phyloP scores from a whole-genome alignment of 2,113 vertebrate genomes.

The Isichthys henryi region DNA sequence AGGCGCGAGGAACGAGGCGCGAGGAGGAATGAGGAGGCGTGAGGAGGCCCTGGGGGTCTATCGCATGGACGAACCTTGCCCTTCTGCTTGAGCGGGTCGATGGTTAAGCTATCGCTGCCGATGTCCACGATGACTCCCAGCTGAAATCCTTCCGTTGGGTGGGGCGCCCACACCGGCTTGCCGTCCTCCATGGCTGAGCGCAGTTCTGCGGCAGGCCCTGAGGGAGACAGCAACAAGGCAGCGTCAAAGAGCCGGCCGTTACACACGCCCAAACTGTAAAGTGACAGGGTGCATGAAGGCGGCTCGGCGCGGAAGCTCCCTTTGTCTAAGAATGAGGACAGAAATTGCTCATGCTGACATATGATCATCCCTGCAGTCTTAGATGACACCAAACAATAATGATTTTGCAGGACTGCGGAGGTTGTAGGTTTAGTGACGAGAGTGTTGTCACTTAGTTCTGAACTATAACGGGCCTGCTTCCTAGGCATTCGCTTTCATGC shows the following conservation, averaged over 20 bases:
- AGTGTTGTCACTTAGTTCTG: not conserved
- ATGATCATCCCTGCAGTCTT: not conserved
- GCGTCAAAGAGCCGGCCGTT: not conserved
- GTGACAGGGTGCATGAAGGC: not conserved
- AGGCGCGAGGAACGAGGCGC: no score
- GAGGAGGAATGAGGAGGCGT: not conserved
- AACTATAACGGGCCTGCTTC: not conserved
- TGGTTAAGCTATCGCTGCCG: slow-evolving; percentile 82
- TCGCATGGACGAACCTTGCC: slow-evolving; percentile 75
- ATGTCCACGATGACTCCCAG: slow-evolving; percentile 94
- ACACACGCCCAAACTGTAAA: not conserved
- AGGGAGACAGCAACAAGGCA: slow-evolving; percentile 11
- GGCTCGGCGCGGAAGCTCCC: not conserved
- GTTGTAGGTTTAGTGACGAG: not conserved
- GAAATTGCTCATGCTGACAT: not conserved
- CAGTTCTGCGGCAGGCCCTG: slow-evolving; percentile 34
- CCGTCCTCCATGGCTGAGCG: slow-evolving; percentile 82
- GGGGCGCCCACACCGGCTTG: slow-evolving; percentile 97
- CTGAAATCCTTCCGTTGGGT: slow-evolving; percentile 92
- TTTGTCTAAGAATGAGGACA: not conserved
- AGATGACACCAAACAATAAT: not conserved
- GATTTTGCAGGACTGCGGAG: not conserved
- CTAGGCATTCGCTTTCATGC: not conserved
- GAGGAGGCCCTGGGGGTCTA: not conserved
- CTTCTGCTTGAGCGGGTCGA: slow-evolving; percentile 79